phyloP scores from a whole-genome alignment of 2,797 vertebrate species.

The Luscinia luscinia region DNA sequence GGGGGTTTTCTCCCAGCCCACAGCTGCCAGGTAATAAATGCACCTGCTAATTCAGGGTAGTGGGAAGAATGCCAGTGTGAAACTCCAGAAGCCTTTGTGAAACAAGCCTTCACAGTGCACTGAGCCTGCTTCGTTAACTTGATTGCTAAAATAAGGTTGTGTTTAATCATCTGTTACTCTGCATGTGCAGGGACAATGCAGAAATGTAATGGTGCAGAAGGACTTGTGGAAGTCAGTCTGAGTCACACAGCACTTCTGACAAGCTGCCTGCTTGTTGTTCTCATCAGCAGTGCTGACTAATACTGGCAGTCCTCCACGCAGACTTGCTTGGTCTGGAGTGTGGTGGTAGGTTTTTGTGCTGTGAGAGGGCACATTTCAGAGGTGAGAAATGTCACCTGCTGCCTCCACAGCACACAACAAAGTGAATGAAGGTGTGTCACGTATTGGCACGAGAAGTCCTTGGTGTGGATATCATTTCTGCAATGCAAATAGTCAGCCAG shows the following conservation, averaged over 20 bases:
- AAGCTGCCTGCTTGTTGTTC: neutral
- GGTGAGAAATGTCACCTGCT: neutral
- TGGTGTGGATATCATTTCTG: neutral
- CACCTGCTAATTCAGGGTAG: neutral
- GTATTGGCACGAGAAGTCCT: neutral
- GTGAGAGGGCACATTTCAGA: neutral
- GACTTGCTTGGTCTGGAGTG: neutral
- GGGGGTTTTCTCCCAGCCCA: neutral
- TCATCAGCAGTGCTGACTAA: neutral
- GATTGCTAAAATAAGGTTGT: neutral
- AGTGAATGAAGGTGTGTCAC: neutral
- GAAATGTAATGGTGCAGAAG: neutral
- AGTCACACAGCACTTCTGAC: neutral
- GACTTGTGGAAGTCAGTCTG: neutral
- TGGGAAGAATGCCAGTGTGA: neutral
- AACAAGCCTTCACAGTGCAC: neutral
- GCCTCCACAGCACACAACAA: neutral
- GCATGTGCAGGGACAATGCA: neutral
- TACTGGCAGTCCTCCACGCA: neutral
- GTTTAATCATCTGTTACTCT: constrained; percentile 28
- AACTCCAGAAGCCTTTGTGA: neutral
- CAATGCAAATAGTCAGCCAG: neutral
- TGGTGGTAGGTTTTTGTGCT: neutral
- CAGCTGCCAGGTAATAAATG: constrained; percentile 2
- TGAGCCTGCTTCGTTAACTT: neutral